Evolutionary conservation across 2,888 invertebrate genomes (phyloP).

Genomic region (Malthinus seriepunctatus): DNA sequence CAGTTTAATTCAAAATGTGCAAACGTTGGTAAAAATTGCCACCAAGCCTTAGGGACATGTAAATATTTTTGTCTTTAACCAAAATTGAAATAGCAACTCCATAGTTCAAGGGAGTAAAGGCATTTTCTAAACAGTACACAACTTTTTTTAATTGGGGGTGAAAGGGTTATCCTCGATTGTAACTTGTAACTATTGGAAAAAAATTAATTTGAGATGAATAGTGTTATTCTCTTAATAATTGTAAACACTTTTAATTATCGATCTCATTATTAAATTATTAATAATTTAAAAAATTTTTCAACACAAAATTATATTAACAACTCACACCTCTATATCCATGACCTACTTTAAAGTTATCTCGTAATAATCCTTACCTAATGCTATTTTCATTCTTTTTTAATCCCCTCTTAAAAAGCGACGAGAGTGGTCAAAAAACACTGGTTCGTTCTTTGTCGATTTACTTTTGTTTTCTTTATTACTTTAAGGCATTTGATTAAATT

Average conservation of each 20-base stretch:
- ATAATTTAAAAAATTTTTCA: not conserved
- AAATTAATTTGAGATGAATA: too few relatives aligned
- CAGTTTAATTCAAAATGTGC: too few relatives aligned
- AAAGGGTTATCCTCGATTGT: too few relatives aligned
- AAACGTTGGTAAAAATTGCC: too few relatives aligned
- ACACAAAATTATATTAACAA: constrained; percentile 6
- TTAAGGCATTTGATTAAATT: constrained; percentile 4
- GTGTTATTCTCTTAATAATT: not conserved
- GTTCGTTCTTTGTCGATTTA: not conserved
- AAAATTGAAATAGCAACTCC: too few relatives aligned
- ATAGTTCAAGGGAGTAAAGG: too few relatives aligned
- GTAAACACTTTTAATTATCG: constrained; percentile 1
- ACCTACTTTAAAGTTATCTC: constrained; percentile 28
- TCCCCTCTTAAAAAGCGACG: not conserved
- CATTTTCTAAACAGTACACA: too few relatives aligned
- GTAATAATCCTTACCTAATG: constrained; percentile 23
- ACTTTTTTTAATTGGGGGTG: too few relatives aligned
- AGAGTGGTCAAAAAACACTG: constrained; percentile 17
- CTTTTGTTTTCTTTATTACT: constrained; percentile 15
- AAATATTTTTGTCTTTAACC: too few relatives aligned
- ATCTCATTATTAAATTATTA: not conserved
- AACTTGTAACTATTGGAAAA: too few relatives aligned
- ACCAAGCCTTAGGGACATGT: too few relatives aligned
- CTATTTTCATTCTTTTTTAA: constrained; percentile 26
- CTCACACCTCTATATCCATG: constrained; percentile 29